These are phyloP conservation scores for Cryptophagus acutangulus DNA, from an alignment of 2,888 invertebrate genomes.

Conservation along the genomic window DNA sequence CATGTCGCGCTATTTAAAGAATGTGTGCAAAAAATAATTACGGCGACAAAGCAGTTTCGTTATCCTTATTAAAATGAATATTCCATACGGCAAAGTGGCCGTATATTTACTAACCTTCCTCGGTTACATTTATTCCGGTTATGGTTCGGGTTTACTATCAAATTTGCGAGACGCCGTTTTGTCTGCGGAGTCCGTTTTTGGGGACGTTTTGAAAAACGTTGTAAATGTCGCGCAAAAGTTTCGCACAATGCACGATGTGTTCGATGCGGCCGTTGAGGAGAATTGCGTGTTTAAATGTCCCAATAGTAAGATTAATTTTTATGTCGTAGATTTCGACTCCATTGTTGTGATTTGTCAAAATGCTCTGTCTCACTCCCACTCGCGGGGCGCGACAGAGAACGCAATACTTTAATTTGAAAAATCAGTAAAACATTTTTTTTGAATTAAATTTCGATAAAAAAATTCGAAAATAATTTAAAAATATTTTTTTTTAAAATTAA, in stretches of 20 bases:
- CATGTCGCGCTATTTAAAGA: too few relatives aligned
- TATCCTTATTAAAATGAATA: constrained; percentile 62
- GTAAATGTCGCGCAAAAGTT: constrained; percentile 71
- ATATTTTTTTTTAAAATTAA: too few relatives aligned
- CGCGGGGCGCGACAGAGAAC: too few relatives aligned
- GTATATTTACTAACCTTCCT: constrained; percentile 72
- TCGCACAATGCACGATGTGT: constrained; percentile 70
- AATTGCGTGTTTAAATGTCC: constrained; percentile 74
- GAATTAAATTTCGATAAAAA: too few relatives aligned
- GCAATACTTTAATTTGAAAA: too few relatives aligned
- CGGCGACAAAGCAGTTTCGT: too few relatives aligned
- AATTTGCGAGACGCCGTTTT: constrained; percentile 76
- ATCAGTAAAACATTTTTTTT: not conserved
- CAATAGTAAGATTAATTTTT: constrained; percentile 60
- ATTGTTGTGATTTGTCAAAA: too few relatives aligned
- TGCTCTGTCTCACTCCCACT: too few relatives aligned
- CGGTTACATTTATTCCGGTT: constrained; percentile 75
- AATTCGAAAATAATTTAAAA: too few relatives aligned
- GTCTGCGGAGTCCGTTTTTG: constrained; percentile 74
- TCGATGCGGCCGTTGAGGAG: constrained; percentile 82
- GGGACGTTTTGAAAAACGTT: constrained; percentile 69
- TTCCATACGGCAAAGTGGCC: constrained; percentile 69
- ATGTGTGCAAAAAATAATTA: too few relatives aligned
- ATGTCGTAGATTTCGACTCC: too few relatives aligned
- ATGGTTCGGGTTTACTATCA: constrained; percentile 68